These are phyloP conservation scores for Dysdera silvatica DNA, from an alignment of 1,140 invertebrate species.

Conservation along the genomic window DNA sequence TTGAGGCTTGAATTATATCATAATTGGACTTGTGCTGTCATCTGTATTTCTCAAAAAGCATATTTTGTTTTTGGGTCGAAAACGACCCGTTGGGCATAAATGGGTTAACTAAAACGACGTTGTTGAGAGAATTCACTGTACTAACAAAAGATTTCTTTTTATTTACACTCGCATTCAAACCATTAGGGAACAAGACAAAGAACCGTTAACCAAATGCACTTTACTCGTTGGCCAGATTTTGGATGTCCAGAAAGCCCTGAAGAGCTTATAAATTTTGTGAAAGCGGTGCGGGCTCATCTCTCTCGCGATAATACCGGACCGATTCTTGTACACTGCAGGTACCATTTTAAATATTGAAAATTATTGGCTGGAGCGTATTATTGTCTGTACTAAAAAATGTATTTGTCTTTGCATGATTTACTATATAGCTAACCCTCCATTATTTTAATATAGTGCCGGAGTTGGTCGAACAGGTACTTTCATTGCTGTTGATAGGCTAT, in stretches of 20 bases:
- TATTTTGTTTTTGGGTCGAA: too few relatives aligned
- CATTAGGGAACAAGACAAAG: conserved; percentile 39
- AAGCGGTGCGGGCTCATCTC: conserved; percentile 37
- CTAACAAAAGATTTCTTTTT: neutral
- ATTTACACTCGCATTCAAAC: too few relatives aligned
- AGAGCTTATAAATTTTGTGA: conserved; percentile 41
- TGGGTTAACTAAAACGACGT: too few relatives aligned
- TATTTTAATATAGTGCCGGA: conserved; percentile 43
- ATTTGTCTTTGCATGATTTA: too few relatives aligned
- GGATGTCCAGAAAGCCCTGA: conserved; percentile 42
- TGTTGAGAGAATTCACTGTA: too few relatives aligned
- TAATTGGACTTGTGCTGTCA: too few relatives aligned
- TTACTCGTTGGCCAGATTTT: conserved; percentile 44
- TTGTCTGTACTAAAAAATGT: too few relatives aligned
- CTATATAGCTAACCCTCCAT: neutral
- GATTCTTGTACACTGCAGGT: conserved; percentile 45
- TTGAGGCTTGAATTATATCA: too few relatives aligned
- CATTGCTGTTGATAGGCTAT: conserved; percentile 43
- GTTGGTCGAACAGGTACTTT: conserved; percentile 46
- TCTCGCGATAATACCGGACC: conserved; percentile 36
- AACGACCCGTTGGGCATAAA: too few relatives aligned
- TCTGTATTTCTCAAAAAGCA: too few relatives aligned
- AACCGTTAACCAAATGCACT: conserved; percentile 43
- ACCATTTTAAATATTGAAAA: too few relatives aligned
- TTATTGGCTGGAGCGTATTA: too few relatives aligned